These are phyloP conservation scores for Eunapius fragilis DNA, from an alignment of 37 sponge, comb jelly and placozoan species.

Conservation along the genomic window DNA sequence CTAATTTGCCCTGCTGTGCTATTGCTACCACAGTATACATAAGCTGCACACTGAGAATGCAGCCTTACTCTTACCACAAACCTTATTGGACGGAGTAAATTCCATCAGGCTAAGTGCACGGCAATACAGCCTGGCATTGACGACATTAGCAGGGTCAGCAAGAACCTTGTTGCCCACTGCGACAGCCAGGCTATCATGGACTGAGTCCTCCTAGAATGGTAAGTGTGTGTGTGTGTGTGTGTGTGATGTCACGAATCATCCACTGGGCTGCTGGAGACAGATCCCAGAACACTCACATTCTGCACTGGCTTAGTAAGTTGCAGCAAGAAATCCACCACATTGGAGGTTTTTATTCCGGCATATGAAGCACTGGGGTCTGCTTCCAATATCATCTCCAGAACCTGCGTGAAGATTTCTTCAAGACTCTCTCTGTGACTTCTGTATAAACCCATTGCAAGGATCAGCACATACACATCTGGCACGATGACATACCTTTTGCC, in stretches of 20 bases:
- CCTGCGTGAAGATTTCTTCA: conserved; percentile 75
- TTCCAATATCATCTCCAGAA: conserved; percentile 47
- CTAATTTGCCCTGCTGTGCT: too few relatives aligned
- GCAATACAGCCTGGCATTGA: conserved; percentile 45
- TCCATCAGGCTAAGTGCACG: conserved; percentile 65
- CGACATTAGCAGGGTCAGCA: conserved; percentile 22
- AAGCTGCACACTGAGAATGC: too few relatives aligned
- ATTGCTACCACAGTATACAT: too few relatives aligned
- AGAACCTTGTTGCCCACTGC: conserved; percentile 68
- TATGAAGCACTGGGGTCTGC: conserved; percentile 80
- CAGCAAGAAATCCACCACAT: conserved; percentile 72
- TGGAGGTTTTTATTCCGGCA: conserved; percentile 45
- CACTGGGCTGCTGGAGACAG: too few relatives aligned
- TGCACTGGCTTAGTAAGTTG: conserved; percentile 52
- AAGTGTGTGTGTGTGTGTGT: too few relatives aligned
- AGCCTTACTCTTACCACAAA: conserved; percentile 9
- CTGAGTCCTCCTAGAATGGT: conserved; percentile 54
- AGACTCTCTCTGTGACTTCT: conserved; percentile 48
- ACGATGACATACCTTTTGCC: conserved; percentile 35
- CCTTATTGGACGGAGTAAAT: conserved; percentile 57
- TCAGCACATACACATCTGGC: too few relatives aligned
- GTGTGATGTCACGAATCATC: too few relatives aligned
- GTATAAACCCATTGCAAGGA: neutral
- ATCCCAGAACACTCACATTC: conserved; percentile 20
- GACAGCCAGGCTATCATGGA: conserved; percentile 66